These are phyloP conservation scores for Hassar affinis DNA, from an alignment of 2,113 vertebrate species.

Conservation along the genomic window DNA sequence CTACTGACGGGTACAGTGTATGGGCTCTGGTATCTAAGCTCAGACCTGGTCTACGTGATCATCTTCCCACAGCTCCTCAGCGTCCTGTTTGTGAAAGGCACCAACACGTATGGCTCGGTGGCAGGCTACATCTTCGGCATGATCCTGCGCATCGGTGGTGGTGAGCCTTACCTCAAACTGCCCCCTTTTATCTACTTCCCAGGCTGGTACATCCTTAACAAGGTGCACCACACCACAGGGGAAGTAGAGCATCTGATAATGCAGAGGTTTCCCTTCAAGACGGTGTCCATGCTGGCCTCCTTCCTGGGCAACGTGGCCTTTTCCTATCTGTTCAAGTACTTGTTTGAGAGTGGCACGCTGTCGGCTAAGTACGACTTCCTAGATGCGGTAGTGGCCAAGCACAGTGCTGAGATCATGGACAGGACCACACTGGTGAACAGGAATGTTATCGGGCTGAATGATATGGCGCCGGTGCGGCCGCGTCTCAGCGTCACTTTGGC, in stretches of 20 bases:
- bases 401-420: slow-evolving; percentile 97
- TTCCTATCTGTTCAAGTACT: slow-evolving; percentile 91
- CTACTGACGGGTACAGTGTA: slow-evolving; percentile 91
- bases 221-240: slow-evolving; percentile 62
- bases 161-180: slow-evolving; percentile 89
- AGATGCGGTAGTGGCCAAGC: slow-evolving; percentile 88
- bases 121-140: slow-evolving; percentile 88
- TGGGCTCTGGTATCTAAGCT: slow-evolving; percentile 97
- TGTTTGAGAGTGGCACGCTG: slow-evolving; percentile 94
- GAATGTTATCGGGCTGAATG: slow-evolving; percentile 91
- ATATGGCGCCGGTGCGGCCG: slow-evolving; percentile 88
- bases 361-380: slow-evolving; percentile 92
- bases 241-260: slow-evolving; percentile 74
- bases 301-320: slow-evolving; percentile 85
- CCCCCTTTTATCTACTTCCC: slow-evolving; percentile 94
- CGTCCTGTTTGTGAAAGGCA: slow-evolving; percentile 92
- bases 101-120: slow-evolving; percentile 94
- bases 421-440: slow-evolving; percentile 91
- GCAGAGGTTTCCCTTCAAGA: slow-evolving; percentile 96
- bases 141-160: slow-evolving; percentile 88
- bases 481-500: slow-evolving; percentile 86
- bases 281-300: slow-evolving; percentile 87
- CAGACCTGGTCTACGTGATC: slow-evolving; percentile 96
- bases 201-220: slow-evolving; percentile 70
- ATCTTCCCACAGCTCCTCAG: slow-evolving; percentile 96